phyloP scores from a whole-genome alignment of 2,113 vertebrate genomes.

The Haliaeetus leucogaster region DNA sequence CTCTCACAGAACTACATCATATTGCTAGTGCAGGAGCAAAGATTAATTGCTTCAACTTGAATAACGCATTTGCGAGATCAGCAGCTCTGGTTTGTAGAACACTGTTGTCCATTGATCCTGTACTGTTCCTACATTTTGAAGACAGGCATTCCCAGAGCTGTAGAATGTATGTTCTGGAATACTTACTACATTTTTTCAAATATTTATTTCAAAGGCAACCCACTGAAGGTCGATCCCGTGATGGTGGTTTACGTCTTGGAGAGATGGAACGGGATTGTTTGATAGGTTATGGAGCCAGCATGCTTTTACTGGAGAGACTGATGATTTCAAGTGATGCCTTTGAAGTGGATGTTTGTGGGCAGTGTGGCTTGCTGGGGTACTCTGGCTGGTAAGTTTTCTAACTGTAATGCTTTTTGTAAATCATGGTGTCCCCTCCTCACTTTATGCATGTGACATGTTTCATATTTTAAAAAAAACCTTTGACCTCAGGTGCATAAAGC shows the following conservation, averaged over 20 bases:
- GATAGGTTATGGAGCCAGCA: slow-evolving; percentile 98
- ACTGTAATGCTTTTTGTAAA: not conserved
- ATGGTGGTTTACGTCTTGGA: slow-evolving; percentile 94
- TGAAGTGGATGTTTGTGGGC: slow-evolving; percentile 96
- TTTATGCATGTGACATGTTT: not conserved
- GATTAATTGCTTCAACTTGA: not conserved
- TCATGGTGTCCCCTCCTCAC: not conserved
- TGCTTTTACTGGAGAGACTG: slow-evolving; percentile 93
- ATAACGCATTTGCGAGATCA: not conserved
- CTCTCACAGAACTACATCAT: not conserved
- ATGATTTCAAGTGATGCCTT: slow-evolving; percentile 99
- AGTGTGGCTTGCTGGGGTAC: slow-evolving; percentile 95
- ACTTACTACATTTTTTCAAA: not conserved
- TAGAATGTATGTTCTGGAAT: not conserved
- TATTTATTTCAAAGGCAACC: slow-evolving; percentile 83
- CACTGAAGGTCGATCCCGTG: slow-evolving; percentile 94
- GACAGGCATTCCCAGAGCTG: not conserved
- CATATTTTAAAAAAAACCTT: not conserved
- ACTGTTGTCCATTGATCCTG: not conserved
- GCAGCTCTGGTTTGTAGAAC: not conserved
- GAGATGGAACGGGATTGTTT: slow-evolving; percentile 99
- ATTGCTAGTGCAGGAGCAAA: not conserved
- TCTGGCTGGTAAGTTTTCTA: slow-evolving; percentile 88
- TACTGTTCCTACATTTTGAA: not conserved
- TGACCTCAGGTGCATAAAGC: not conserved